Evolutionary conservation across 30 jellyfish, hydroid and myxozoan genomes (phyloP).

Genomic region (Nemopilema nomurai): DNA sequence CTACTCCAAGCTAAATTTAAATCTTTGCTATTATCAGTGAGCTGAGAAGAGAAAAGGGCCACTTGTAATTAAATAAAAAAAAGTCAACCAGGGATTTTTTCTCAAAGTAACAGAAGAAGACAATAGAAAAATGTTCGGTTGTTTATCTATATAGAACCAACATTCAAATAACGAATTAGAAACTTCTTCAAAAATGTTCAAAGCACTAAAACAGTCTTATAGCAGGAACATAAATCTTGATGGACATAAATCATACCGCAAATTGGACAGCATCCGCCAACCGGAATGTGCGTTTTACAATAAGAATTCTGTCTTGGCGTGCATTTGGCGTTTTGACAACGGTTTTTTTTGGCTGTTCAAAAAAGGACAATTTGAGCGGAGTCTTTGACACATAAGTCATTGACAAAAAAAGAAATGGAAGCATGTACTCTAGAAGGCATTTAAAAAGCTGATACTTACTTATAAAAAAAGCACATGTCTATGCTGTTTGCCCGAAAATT

Average conservation of each 20-base stretch:
- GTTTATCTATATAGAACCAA: not conserved
- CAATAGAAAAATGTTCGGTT: not conserved
- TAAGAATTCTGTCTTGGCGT: constrained; percentile 7
- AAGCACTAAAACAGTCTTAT: not conserved
- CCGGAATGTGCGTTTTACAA: constrained; percentile 54
- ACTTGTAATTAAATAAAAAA: too few species aligned
- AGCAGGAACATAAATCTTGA: not conserved
- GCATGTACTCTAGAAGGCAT: not conserved
- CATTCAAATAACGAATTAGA: not conserved
- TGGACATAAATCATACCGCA: constrained; percentile 55
- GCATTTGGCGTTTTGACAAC: constrained; percentile 63
- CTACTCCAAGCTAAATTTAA: not conserved
- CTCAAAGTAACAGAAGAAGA: not conserved
- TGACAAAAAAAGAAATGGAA: not conserved
- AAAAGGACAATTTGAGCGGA: not conserved
- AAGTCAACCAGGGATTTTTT: not conserved
- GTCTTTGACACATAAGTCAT: not conserved
- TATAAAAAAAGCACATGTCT: too few species aligned
- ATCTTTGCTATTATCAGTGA: not conserved
- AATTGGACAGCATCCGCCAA: constrained; percentile 84
- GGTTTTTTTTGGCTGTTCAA: constrained; percentile 29
- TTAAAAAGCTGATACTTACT: too few species aligned
- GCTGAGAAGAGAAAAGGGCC: not conserved
- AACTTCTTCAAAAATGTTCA: not conserved
- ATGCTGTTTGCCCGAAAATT: too few species aligned